These are phyloP conservation scores for Rhinogobio ventralis DNA, from an alignment of 2,797 vertebrate genomes.

Conservation along the genomic window DNA sequence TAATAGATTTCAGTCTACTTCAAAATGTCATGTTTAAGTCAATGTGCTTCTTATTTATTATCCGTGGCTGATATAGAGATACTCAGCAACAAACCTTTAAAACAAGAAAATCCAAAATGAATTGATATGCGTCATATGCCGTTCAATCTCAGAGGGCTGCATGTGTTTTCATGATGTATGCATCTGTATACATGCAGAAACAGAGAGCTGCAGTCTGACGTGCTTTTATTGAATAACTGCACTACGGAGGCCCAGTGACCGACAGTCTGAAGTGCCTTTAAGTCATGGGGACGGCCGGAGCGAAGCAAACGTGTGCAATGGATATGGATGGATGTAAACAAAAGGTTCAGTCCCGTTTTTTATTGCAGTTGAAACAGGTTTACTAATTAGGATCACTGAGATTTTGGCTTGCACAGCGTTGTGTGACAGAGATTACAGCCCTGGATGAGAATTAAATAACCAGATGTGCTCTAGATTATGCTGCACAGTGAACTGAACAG, in stretches of 20 bases:
- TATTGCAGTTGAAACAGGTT: slow-evolving; percentile 1
- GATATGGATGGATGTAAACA: not conserved
- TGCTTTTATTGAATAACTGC: slow-evolving; percentile 47
- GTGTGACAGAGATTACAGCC: slow-evolving; percentile 19
- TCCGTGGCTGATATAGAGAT: too few species aligned
- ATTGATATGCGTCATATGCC: not conserved
- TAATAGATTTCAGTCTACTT: not conserved
- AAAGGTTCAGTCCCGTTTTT: slow-evolving; percentile 3
- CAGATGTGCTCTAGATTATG: slow-evolving; percentile 28
- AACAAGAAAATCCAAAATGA: too few species aligned
- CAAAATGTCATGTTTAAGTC: not conserved
- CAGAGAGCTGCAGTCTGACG: slow-evolving; percentile 32
- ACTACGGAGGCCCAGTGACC: not conserved
- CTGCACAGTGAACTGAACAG: slow-evolving; percentile 1
- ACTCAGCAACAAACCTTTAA: too few species aligned
- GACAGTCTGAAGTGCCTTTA: slow-evolving; percentile 30
- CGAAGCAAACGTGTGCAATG: not conserved
- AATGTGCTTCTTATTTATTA: not conserved
- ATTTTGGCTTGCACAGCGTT: slow-evolving; percentile 8
- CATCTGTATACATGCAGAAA: slow-evolving; percentile 21
- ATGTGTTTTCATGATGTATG: not conserved
- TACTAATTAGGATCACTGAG: slow-evolving; percentile 28
- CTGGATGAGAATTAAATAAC: slow-evolving; percentile 25
- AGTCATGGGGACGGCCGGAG: not conserved
- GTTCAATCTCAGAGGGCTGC: too few species aligned